Conservation (phyloP, 2,797 vertebrate genomes). For the Denticeps clupeoides region DNA sequence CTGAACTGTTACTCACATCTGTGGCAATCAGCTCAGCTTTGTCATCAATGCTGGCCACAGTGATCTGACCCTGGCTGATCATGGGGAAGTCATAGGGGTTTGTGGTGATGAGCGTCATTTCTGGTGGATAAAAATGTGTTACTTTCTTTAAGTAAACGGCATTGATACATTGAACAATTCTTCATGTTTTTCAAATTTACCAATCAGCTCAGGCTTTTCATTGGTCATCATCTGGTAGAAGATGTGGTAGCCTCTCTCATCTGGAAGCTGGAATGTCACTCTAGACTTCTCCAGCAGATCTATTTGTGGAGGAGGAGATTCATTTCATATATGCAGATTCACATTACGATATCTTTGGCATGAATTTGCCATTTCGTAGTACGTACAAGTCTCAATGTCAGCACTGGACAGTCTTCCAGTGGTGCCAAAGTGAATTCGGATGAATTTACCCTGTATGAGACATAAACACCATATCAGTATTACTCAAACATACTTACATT, state of each 20-base stretch:
- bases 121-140: constrained; percentile 36
- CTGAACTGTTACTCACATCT: constrained; percentile 62
- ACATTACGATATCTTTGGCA: too few relatives aligned
- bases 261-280: constrained; percentile 73
- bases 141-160: too few relatives aligned
- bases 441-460: constrained; percentile 22
- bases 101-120: constrained; percentile 74
- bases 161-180: too few relatives aligned
- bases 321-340: too few relatives aligned
- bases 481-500: too few relatives aligned
- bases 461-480: too few relatives aligned
- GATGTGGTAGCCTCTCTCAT: constrained; percentile 80
- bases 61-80: constrained; percentile 76
- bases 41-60: constrained; percentile 77
- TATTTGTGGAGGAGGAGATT: constrained; percentile 51
- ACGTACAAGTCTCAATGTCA: constrained; percentile 29
- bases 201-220: constrained; percentile 74
- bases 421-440: constrained; percentile 28
- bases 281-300: constrained; percentile 80
- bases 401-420: constrained; percentile 26
- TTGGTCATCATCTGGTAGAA: constrained; percentile 80
- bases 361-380: not conserved
- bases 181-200: constrained; percentile 36
- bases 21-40: constrained; percentile 76
- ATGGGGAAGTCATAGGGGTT: constrained; percentile 79